Evolutionary conservation across 2,888 invertebrate species (phyloP).

Genomic region (Pycnomerus fuliginosus): DNA sequence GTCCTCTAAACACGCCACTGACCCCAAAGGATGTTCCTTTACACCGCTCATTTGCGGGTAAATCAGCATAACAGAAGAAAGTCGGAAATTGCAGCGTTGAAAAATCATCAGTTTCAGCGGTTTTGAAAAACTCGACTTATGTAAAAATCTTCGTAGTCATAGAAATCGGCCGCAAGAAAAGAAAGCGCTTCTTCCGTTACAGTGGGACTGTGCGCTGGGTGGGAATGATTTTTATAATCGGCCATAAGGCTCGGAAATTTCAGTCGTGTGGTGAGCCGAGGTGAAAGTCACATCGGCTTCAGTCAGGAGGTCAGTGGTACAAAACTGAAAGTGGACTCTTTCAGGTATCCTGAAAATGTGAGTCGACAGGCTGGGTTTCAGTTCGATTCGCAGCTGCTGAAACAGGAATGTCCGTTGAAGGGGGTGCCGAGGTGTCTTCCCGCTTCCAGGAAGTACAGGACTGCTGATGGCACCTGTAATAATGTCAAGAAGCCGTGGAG

Average conservation of each 20-base stretch:
- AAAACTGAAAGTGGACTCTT: conserved; percentile 4
- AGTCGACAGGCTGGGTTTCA: conserved; percentile 29
- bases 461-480: conserved; percentile 88
- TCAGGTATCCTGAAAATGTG: conserved; percentile 35
- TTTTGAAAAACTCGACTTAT: too few species aligned
- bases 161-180: conserved; percentile 6
- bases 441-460: conserved; percentile 73
- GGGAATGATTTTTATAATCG: conserved; percentile 5
- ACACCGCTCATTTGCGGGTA: too few species aligned
- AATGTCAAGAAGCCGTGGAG: conserved; percentile 74
- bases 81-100: too few species aligned
- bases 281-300: conserved; percentile 17
- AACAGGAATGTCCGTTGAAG: conserved; percentile 64
- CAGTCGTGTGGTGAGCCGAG: conserved; percentile 8
- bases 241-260: conserved; percentile 6
- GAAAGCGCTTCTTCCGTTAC: conserved; percentile 14
- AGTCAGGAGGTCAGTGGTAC: conserved; percentile 12
- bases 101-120: too few species aligned
- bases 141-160: too few species aligned
- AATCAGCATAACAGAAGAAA: too few species aligned
- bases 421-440: conserved; percentile 69
- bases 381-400: conserved; percentile 32
- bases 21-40: too few species aligned
- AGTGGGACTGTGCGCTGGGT: background rate
- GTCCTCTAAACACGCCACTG: too few species aligned